Evolutionary conservation across 2,888 invertebrate species (phyloP), one percentile per base, ranked within the genome.

Genomic region (Acronicta leporina): DNA sequence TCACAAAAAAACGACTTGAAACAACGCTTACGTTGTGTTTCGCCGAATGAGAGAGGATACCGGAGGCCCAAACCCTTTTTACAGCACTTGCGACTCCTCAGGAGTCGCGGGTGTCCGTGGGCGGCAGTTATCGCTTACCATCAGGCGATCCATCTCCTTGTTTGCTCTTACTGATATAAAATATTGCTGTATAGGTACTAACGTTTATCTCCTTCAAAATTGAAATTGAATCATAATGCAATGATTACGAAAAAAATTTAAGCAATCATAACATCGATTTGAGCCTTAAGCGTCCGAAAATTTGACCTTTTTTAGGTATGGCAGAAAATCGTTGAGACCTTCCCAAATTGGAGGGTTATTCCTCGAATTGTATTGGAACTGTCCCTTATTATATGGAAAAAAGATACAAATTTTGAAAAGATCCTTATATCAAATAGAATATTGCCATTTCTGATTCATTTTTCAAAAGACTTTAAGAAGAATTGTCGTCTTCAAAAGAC

Each of bases 311-410:
- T 25, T 30, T 41, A 49, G 42, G 65, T 47, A 49, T 42, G 14
- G 53, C 35, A 15, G 16, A 16, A 42, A 72, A 73, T 72, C 67
- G 67, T 60, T 74, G n/a, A 10, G 56, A 57, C 50, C 69, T 73
- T 33, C n/a, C 49, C 55, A 60, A 56, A 73, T 68, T 73, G 55
- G 50, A 46, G 15, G 53, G 69, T 57, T 54, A 20, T 30, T 60
- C 38, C 45, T 63, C 54, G 51, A 69, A 69, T 68, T 57, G 48
- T 47, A 41, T 69, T 48, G 42, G 8, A 51, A 48, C 38, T 14
- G 50, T 16, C 38, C 30, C 40, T 16, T 46, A 50, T 65, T 51
- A 15, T 38, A 1, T 8, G 8, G 16, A 49, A 38, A 53, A 16
- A 25, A 52, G 58, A 43, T 16, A 27, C 47, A n/a, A 41, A 11